phyloP scores from a whole-genome alignment of 2,888 invertebrate species.

The Argyresthia goedartella region DNA sequence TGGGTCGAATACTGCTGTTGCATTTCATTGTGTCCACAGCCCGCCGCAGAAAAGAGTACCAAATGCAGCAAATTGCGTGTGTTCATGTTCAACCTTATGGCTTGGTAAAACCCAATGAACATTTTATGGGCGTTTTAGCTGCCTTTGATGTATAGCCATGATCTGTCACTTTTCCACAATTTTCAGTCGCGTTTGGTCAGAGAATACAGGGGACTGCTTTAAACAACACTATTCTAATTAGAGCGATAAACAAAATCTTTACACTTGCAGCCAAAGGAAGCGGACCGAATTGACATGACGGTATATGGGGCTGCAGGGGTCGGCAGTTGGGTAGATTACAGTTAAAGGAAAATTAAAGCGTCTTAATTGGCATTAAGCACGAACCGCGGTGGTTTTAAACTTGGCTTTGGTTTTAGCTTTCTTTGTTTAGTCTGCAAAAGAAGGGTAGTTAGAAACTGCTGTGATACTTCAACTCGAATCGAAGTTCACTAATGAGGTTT shows the following conservation, averaged over 20 bases:
- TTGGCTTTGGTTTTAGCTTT: neutral
- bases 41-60: neutral
- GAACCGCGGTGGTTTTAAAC: neutral
- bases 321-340: neutral
- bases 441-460: neutral
- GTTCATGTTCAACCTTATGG: too few relatives aligned
- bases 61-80: too few relatives aligned
- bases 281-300: neutral
- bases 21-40: neutral
- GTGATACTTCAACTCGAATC: too few relatives aligned
- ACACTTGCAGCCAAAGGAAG: neutral
- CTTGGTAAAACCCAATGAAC: too few relatives aligned
- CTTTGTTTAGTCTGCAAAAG: neutral
- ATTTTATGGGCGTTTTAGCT: too few relatives aligned
- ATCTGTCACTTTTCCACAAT: neutral
- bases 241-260: neutral
- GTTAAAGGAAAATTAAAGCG: conserved; percentile 2
- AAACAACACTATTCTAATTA: neutral
- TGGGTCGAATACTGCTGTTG: neutral
- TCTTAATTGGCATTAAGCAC: conserved; percentile 3
- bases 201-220: neutral
- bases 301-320: neutral
- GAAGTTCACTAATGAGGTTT: too few relatives aligned
- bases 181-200: neutral
- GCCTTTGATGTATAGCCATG: too few relatives aligned